Percentiles rank a stretch among this genome's conserved stretches.
phyloP scores from a whole-genome alignment of 2,888 invertebrate genomes.

The Acholoe squamosa region DNA sequence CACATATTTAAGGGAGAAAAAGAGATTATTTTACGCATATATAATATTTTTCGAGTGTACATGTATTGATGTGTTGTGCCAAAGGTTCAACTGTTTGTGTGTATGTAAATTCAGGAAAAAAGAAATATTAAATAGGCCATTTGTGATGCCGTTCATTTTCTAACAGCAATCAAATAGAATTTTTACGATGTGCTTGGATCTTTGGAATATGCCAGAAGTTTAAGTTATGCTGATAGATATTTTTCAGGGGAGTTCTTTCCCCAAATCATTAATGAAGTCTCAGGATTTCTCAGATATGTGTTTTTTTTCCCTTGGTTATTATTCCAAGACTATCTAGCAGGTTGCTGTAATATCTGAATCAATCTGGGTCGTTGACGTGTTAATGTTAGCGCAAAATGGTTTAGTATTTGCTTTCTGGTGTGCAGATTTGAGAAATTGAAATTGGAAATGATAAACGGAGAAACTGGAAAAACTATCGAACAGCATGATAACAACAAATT shows the following conservation, averaged over 20 bases:
- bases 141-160: no score
- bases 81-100: not conserved
- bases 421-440: conserved; percentile 33
- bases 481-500: conserved; percentile 53
- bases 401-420: conserved; percentile 46
- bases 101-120: not conserved
- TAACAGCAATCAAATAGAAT: no score
- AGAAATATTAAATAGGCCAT: not conserved
- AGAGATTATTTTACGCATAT: not conserved
- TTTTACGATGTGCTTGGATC: no score
- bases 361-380: conserved; percentile 37
- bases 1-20: conserved; percentile 37
- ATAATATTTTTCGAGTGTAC: not conserved
- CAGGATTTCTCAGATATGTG: no score
- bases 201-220: no score
- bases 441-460: conserved; percentile 52
- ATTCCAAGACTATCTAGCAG: not conserved
- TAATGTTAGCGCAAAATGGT: conserved; percentile 43
- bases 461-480: conserved; percentile 37
- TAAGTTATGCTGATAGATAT: no score
- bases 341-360: conserved; percentile 48
- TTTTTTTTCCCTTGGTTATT: no score
- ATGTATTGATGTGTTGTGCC: conserved; percentile 2
- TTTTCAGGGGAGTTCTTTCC: no score
- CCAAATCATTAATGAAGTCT: no score